Base-by-base conservation (phyloP, 2,797 vertebrate genomes). In the Alcedo quadribrachys region DNA sequence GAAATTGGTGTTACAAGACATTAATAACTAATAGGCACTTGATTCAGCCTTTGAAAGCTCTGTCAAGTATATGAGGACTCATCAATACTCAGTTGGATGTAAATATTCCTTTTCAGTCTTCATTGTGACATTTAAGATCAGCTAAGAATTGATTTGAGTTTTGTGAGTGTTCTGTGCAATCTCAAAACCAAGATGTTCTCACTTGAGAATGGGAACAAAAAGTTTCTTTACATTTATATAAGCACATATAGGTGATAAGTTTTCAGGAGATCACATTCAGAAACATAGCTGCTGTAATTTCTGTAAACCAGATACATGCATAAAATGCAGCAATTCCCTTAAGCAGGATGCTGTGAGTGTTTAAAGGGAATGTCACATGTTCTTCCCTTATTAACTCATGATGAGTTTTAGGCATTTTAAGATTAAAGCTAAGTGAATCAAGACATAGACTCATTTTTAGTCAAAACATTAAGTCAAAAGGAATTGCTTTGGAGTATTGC, bases 391-490 rank as follows among this genome's bases (percentile, higher is more conserved):
- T 71, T 65, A 85, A 28, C 25, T 67, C 22, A 33, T 5, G 28
- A 33, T 13, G 12, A 40, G 85, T 30, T 54, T 89, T 63, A 62
- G 60, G 15, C 27, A 37, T 85, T 83, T 85, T 55, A 74, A 84
- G 88, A 43, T 7, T 13, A 30, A 54, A 93, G 18, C 37, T 21
- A 54, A 58, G 9, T 57, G 46, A 96, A 84, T 94, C 74, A 81
- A 87, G 51, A 96, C 91, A 16, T 75, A 33, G 32, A 67, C 42
- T 85, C 0, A 42, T 57, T 94, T 91, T 84, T 80, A 81, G 30
- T 30, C 57, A 78, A 90, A 94, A 87, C 51, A 35, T 75, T 74
- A 87, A 85, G 40, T 63, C 67, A 83, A 54, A 84, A 90, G 20
- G 35, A 82, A 63, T 30, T 94, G 35, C 74, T 92, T 93, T 90